A percentile compares a stretch with the other conserved stretches of the same genome.
phyloP scores from a whole-genome alignment of 2,888 invertebrate genomes.

The Tortricodes alternella region DNA sequence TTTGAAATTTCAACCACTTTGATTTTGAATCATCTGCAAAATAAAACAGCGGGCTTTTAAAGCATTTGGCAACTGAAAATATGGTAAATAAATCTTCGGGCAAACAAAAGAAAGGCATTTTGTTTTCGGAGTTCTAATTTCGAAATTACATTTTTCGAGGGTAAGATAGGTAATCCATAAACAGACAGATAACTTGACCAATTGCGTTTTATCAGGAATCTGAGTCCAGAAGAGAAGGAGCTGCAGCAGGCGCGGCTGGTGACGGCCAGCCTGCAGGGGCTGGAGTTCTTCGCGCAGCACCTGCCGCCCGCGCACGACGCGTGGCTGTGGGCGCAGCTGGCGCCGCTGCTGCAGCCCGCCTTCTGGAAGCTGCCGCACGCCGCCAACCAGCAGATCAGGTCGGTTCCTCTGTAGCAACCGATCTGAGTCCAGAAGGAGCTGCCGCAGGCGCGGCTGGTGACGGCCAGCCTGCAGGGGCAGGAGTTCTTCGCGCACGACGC shows the following conservation, averaged over 20 bases:
- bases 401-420: too few relatives aligned
- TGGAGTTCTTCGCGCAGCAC: conserved; percentile 41
- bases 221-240: conserved; percentile 48
- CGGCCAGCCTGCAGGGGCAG: conserved; percentile 53
- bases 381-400: conserved; percentile 69
- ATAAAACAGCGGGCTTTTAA: too few relatives aligned
- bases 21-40: too few relatives aligned
- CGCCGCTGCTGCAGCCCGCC: conserved; percentile 73
- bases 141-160: too few relatives aligned
- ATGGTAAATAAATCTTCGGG: too few relatives aligned
- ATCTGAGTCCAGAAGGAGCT: too few relatives aligned
- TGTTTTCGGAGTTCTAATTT: too few relatives aligned
- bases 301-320: conserved; percentile 73
- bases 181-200: too few relatives aligned
- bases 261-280: conserved; percentile 50
- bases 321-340: conserved; percentile 77
- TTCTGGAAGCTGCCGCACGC: conserved; percentile 92
- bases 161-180: too few relatives aligned
- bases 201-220: conserved; percentile 40
- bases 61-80: too few relatives aligned
- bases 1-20: too few relatives aligned
- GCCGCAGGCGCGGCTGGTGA: conserved; percentile 40
- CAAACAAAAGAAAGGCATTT: too few relatives aligned
- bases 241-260: conserved; percentile 41
- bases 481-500: conserved; percentile 71